Evolutionary conservation across 1,140 invertebrate genomes (phyloP), one percentile per base, ranked within the genome.

Genomic region (Trachelipus rathkii): DNA sequence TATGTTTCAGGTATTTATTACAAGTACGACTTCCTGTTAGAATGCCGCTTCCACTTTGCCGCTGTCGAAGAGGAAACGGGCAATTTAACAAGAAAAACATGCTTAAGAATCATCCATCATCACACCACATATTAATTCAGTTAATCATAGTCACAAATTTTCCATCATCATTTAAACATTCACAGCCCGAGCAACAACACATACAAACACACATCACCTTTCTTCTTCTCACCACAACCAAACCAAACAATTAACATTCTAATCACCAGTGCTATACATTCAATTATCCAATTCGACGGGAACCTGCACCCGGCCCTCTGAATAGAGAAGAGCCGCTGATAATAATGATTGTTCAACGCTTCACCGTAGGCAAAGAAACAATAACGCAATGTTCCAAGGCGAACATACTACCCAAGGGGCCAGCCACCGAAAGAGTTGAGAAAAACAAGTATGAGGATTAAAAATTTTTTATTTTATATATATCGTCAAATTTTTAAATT

Each of bases 271-370:
- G 9, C 15, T 15, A 50, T 15, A 50, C 46, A 50, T 10, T 15
- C 23, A 74, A 68, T 33, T 50, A 66, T 21, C 69, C 74, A 60
- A 3, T 60, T 60, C 50, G 8, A n/a, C n/a, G n/a, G 50, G 50
- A 60, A 60, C n/a, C 50, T 8, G 19, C 8, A 4, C 50, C 1
- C 8, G 9, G 46, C 43, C 19, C 75, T 60, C 72, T 75, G 67
- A 50, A 68, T 19, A 74, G 77, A 11, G 71, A 81, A 19, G 79
- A 78, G 66, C 77, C 75, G 75, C 77, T 46, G 76, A 81, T 23
- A 81, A 76, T 69, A 15, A 50, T 10, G 46, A n/a, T n/a, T n/a
- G n/a, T n/a, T 50, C 46, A 50, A 50, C 46, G 15, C 46, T n/a
- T 15, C 46, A 50, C 46, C 46, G 46, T 10, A 50, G 46, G 46